phyloP scores from a whole-genome alignment of 2,113 vertebrate genomes.

The Halichoerus grypus region DNA sequence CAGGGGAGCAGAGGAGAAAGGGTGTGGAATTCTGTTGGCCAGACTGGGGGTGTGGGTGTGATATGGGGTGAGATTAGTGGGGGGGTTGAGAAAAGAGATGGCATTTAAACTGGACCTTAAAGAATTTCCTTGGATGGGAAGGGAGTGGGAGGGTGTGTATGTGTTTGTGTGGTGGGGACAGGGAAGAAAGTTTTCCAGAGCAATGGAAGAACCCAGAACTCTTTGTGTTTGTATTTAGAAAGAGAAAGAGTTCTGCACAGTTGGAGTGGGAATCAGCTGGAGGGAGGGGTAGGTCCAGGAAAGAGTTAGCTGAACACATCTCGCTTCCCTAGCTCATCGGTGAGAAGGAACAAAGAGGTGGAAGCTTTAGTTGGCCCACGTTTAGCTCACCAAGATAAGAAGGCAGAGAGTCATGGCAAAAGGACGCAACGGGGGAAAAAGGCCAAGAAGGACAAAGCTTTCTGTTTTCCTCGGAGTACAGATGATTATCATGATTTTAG shows the following conservation, averaged over 20 bases:
- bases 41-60: neutral
- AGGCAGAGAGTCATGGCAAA: neutral
- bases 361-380: neutral
- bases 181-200: neutral
- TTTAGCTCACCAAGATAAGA: neutral
- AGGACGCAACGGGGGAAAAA: neutral
- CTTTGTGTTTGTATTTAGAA: neutral
- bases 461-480: neutral
- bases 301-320: neutral
- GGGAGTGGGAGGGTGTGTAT: neutral
- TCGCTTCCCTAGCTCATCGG: neutral
- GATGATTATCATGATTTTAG: neutral
- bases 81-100: neutral
- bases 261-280: neutral
- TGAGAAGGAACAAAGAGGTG: neutral
- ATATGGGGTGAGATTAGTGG: neutral
- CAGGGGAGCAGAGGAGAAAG: neutral
- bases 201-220: neutral
- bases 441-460: neutral
- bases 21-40: neutral
- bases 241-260: neutral
- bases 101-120: neutral
- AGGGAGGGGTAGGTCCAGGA: neutral
- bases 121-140: neutral
- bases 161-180: neutral